Evolutionary conservation across 2,888 invertebrate species (phyloP).

Genomic region (Cerceris rybyensis): DNA sequence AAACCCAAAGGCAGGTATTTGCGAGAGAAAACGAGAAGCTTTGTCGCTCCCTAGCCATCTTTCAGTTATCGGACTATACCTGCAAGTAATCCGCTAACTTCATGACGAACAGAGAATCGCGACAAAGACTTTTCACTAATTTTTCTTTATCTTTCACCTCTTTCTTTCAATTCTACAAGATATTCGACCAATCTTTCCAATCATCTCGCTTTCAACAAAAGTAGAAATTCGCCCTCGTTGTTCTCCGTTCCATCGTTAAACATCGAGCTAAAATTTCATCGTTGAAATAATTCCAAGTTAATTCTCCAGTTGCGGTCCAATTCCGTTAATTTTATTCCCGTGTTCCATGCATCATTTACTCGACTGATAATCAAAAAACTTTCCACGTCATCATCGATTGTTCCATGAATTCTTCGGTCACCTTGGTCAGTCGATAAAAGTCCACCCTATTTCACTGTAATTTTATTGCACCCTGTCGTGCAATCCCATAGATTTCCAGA

Average conservation of each 20-base stretch:
- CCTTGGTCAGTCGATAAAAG: slow-evolving; percentile 3
- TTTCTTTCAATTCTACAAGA: background rate
- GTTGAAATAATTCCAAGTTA: too few relatives aligned
- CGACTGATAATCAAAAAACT: background rate
- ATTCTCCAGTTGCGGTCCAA: background rate
- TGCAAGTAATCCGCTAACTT: background rate
- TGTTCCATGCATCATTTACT: background rate
- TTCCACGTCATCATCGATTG: slow-evolving; percentile 28
- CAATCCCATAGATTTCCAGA: background rate
- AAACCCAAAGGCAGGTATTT: too few relatives aligned
- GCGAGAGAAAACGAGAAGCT: too few relatives aligned
- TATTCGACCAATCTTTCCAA: slow-evolving; percentile 6
- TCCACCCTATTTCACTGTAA: background rate
- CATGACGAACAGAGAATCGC: background rate
- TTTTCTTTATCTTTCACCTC: slow-evolving; percentile 14
- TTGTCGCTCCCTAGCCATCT: too few relatives aligned
- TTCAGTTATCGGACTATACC: too few relatives aligned
- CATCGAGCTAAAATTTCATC: too few relatives aligned
- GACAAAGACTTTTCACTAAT: slow-evolving; percentile 3
- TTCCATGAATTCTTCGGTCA: slow-evolving; percentile 20
- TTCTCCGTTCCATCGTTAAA: slow-evolving; percentile 9
- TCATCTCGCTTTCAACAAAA: slow-evolving; percentile 19
- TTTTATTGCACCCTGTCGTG: background rate
- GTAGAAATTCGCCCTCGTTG: slow-evolving; percentile 11
- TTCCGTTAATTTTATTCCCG: too few relatives aligned